Evolutionary conservation across 2,797 vertebrate species (phyloP).

Genomic region (Oophaga sylvatica): DNA sequence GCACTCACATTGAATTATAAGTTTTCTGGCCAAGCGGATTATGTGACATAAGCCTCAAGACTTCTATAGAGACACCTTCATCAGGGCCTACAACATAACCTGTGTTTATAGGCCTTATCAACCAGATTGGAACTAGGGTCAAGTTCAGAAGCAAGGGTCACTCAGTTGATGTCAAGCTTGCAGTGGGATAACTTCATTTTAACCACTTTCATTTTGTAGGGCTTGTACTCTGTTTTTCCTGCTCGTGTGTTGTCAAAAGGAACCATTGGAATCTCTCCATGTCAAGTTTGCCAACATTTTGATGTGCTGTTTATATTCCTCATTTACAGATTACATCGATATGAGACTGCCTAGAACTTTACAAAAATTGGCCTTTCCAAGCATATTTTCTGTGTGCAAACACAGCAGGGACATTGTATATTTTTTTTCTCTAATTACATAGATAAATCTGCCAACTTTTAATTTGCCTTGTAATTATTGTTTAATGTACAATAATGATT

Average conservation of each 20-base stretch:
- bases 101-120: not conserved
- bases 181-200: not conserved
- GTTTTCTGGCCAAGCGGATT: conserved; percentile 26
- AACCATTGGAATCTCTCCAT: conserved; percentile 6
- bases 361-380: not conserved
- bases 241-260: not conserved
- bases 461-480: conserved; percentile 36
- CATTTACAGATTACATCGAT: not conserved
- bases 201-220: not conserved
- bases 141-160: conserved; percentile 25
- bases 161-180: not conserved
- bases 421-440: conserved; percentile 20
- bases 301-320: not conserved
- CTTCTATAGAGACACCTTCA: not conserved
- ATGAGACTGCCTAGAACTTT: not conserved
- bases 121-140: conserved; percentile 16
- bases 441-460: conserved; percentile 8
- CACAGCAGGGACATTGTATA: conserved; percentile 29
- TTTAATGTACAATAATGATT: conserved; percentile 8
- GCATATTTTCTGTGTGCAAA: conserved; percentile 14
- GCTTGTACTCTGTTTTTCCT: not conserved
- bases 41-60: not conserved
- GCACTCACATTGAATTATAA: conserved; percentile 11
- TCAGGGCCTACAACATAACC: not conserved
- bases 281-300: not conserved